A percentile compares a stretch with the other conserved stretches of the same genome.
These are phyloP conservation scores for Thymelicus acteon DNA, from an alignment of 2,888 invertebrate genomes.

Conservation along the genomic window DNA sequence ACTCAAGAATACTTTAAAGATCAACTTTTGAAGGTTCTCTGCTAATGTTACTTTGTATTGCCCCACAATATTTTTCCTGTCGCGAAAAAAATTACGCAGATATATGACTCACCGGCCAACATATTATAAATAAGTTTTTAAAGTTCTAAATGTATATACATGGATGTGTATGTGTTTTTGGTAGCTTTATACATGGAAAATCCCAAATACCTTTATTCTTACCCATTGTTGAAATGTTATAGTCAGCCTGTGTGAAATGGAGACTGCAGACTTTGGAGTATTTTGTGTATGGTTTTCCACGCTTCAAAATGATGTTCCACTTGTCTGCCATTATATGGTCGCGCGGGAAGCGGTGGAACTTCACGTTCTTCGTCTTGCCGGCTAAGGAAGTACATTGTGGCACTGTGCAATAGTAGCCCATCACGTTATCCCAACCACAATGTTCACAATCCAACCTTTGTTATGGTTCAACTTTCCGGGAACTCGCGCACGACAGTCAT, in stretches of 20 bases:
- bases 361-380: slow-evolving; percentile 83
- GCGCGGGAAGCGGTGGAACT: slow-evolving; percentile 80
- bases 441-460: slow-evolving; percentile 52
- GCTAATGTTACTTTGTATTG: not conserved
- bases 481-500: slow-evolving; percentile 53
- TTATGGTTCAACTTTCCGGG: slow-evolving; percentile 50
- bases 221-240: slow-evolving; percentile 83
- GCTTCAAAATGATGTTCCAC: slow-evolving; percentile 76
- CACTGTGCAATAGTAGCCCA: slow-evolving; percentile 83
- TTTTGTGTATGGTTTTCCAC: slow-evolving; percentile 80
- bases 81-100: slow-evolving; percentile 36
- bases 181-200: slow-evolving; percentile 63
- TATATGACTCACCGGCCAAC: slow-evolving; percentile 58
- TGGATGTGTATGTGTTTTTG: slow-evolving; percentile 48
- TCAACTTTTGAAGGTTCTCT: slow-evolving; percentile 4
- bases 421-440: slow-evolving; percentile 53
- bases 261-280: slow-evolving; percentile 82
- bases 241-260: slow-evolving; percentile 77
- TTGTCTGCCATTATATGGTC: slow-evolving; percentile 71
- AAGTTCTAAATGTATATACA: slow-evolving; percentile 47
- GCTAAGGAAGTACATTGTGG: slow-evolving; percentile 82
- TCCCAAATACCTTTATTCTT: slow-evolving; percentile 80
- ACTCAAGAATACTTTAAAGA: no score
- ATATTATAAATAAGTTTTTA: slow-evolving; percentile 42
- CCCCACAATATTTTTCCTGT: slow-evolving; percentile 13